A percentile compares a stretch with the other conserved stretches of the same genome.
Evolutionary conservation across 2,797 vertebrate species (phyloP).

Genomic region (Eremophila alpestris): DNA sequence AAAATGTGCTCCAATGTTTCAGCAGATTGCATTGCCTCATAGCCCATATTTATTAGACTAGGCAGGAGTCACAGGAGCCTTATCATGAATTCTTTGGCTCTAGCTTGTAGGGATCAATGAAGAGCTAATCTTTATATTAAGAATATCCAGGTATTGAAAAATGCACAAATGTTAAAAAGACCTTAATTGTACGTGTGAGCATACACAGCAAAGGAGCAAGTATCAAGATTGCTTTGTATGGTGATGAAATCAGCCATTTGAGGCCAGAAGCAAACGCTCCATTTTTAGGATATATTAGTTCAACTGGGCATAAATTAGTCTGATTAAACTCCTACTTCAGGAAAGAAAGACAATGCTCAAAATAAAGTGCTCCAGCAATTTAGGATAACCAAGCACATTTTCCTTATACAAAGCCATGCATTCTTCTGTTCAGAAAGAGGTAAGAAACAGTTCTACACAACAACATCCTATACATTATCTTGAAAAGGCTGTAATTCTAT

Average conservation of each 20-base stretch:
- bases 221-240: too few relatives aligned
- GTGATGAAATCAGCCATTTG: background rate
- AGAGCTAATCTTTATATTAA: background rate
- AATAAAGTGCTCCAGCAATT: background rate
- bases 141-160: constrained; percentile 30
- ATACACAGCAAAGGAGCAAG: background rate
- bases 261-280: background rate
- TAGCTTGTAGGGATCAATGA: background rate
- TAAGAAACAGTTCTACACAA: background rate
- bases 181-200: background rate
- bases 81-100: constrained; percentile 25
- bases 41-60: constrained; percentile 31
- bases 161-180: background rate
- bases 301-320: background rate
- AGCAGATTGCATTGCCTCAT: constrained; percentile 58
- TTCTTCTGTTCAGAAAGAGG: background rate
- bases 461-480: background rate
- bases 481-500: background rate
- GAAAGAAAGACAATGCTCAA: background rate
- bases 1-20: constrained; percentile 48
- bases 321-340: background rate
- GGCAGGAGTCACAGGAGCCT: background rate
- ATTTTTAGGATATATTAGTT: background rate
- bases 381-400: background rate
- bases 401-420: background rate